A percentile compares a stretch with the other conserved stretches of the same genome.
Evolutionary conservation across 2,113 vertebrate species (phyloP).

Genomic region (Chloropsis hardwickii): DNA sequence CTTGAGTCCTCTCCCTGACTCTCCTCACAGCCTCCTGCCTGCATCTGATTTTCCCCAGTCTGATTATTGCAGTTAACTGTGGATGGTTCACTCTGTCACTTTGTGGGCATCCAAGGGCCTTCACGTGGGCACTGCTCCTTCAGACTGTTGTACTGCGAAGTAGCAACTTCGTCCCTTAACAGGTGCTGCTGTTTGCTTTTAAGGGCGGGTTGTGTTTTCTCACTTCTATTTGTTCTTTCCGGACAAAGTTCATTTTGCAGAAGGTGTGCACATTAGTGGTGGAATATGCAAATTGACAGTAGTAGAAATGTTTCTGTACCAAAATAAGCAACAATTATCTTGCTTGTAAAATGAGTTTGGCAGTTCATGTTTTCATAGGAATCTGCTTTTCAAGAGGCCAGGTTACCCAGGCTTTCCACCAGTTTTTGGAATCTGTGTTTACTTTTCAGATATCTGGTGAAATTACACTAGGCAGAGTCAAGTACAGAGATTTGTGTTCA

Average conservation of each 20-base stretch:
- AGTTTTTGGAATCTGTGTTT: not conserved
- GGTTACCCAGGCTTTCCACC: not conserved
- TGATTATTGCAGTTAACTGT: not conserved
- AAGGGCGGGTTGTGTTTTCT: slow-evolving; percentile 4
- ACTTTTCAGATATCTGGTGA: not conserved
- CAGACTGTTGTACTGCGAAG: not conserved
- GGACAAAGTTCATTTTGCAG: not conserved
- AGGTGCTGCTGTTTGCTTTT: not conserved
- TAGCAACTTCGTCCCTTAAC: not conserved
- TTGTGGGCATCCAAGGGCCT: not conserved
- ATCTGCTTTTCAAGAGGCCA: not conserved
- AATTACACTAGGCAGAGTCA: not conserved
- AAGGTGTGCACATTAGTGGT: not conserved
- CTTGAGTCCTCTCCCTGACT: not conserved
- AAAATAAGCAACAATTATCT: not conserved
- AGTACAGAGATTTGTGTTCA: not conserved
- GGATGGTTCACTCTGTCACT: not conserved
- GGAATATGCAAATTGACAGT: not conserved
- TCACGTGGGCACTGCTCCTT: not conserved
- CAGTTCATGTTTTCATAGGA: not conserved
- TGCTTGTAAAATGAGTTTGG: not conserved
- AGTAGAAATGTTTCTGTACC: not conserved
- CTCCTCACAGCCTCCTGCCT: not conserved
- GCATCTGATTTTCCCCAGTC: not conserved
- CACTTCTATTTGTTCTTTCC: not conserved